Evolutionary conservation across 2,113 vertebrate genomes (phyloP).

Genomic region (Rattus norvegicus): DNA sequence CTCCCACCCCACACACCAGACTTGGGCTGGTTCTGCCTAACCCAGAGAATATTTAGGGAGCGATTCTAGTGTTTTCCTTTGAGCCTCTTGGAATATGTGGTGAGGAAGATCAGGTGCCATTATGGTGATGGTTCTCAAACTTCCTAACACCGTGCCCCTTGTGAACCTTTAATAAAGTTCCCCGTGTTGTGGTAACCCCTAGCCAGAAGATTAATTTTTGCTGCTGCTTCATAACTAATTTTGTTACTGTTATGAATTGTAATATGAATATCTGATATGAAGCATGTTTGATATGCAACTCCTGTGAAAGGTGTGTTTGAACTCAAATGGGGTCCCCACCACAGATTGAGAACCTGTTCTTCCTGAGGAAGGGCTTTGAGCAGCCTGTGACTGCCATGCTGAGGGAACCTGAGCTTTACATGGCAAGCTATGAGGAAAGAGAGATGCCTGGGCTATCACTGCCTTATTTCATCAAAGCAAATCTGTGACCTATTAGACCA

Average conservation of each 20-base stretch:
- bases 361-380: not conserved
- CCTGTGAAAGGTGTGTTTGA: not conserved
- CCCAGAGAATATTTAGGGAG: not conserved
- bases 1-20: not conserved
- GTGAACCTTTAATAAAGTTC: not conserved
- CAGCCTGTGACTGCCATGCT: not conserved
- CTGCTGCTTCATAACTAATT: not conserved
- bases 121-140: not conserved
- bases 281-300: not conserved
- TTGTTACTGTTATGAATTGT: not conserved
- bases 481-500: not conserved
- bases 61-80: not conserved
- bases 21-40: not conserved
- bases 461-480: not conserved
- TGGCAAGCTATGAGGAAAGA: fast-evolving
- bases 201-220: not conserved
- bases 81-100: not conserved
- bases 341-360: not conserved
- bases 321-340: not conserved
- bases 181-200: not conserved
- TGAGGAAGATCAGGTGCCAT: fast-evolving
- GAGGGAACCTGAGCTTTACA: not conserved
- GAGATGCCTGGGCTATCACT: no score
- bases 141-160: not conserved
- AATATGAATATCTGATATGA: not conserved